Evolutionary conservation across 2,797 vertebrate species (phyloP), one percentile per base, ranked within the genome.

Genomic region (Enteromius mattozi): DNA sequence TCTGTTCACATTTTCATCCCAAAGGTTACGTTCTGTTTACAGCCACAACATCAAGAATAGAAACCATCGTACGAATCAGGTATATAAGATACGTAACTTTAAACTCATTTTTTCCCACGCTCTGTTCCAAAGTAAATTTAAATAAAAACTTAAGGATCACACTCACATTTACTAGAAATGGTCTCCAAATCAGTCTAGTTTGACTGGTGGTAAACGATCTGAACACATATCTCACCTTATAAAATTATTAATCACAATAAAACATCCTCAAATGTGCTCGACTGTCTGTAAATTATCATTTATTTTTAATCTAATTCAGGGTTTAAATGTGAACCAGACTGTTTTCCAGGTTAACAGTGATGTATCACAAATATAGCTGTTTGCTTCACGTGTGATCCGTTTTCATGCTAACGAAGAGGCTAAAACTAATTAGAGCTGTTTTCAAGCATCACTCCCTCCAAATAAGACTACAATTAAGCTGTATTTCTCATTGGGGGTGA

Each of bases 371-470:
- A 35, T 9, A 63, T 6, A 19, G 35, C 45, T 24, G 24, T 49
- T 54, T 40, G 7, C 47, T 17, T 19, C 35, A 71, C 33, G 14
- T 69, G 4, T 56, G 4, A 21, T 56, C 14, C 1, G 9, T 42
- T 42, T 21, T 19, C 17, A 5, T n/a, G 68, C 27, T n/a, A 8
- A 33, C 2, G 13, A 81, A 59, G 68, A 59, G n/a, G 33, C 6
- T 35, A 1, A 7, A 49, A 37, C 63, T 24, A 9, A 37, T 8
- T n/a, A 17, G 13, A 24, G 47, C 21, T 27, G 12, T 27, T 24
- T 81, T 70, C 9, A 8, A 54, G 54, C 27, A 49, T 82, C 69
- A 49, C 27, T 47, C 70, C 69, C 56, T 75, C 56, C 27, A 65
- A 49, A 75, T 49, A 75, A 49, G 24, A 17, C 54, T 24, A 40